Conservation (phyloP, 2,888 invertebrate species). For the Drosophila gaucha region DNA sequence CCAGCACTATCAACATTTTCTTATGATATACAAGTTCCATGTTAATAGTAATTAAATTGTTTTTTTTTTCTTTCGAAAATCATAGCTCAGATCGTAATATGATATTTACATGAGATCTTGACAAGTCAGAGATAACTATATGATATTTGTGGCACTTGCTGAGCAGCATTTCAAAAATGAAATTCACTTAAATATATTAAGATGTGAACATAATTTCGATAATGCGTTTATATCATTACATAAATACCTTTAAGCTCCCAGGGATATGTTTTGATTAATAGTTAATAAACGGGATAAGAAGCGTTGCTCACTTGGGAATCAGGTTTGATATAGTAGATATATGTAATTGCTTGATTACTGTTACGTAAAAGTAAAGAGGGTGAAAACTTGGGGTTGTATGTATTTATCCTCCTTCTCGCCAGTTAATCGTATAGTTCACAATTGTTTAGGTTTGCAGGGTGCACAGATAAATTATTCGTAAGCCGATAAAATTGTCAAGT, state of each 20-base stretch:
- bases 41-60: too few relatives aligned
- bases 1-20: too few relatives aligned
- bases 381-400: slow-evolving; percentile 13
- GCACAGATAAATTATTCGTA: neutral
- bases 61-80: too few relatives aligned
- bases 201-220: slow-evolving; percentile 4
- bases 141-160: neutral
- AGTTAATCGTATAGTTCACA: neutral
- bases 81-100: too few relatives aligned
- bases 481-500: neutral
- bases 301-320: slow-evolving; percentile 7
- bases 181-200: neutral
- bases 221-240: slow-evolving; percentile 8
- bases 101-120: too few relatives aligned
- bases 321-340: neutral
- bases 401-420: neutral
- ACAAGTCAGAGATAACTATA: neutral
- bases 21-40: too few relatives aligned
- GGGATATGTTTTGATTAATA: slow-evolving; percentile 8
- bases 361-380: neutral
- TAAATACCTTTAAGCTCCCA: neutral
- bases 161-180: neutral
- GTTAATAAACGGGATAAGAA: slow-evolving; percentile 19
- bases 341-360: slow-evolving; percentile 20
- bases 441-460: neutral